Base-by-base conservation (phyloP, 2,113 vertebrate genomes). In the Taurulus bubalis region DNA sequence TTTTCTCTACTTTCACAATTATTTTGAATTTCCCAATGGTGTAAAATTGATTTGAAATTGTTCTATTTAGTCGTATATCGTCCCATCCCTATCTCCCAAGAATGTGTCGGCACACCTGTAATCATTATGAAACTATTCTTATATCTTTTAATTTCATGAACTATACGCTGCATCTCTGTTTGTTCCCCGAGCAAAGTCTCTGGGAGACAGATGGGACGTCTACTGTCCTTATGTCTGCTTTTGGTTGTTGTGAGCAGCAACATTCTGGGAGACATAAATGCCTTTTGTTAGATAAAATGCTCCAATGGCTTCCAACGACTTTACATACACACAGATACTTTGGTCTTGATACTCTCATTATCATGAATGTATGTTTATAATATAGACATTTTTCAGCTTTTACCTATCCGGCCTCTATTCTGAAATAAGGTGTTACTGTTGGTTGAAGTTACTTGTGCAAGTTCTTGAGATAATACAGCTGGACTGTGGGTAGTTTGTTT, bases 401-500 rank as follows among this genome's bases (percentile, higher is more conserved):
- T 38, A 47, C 24, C 30, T 24, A 18, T 30, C 2, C 28, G 38
- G 16, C 20, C 16, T 58, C 45, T n/a, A 22, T 55, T 68, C 26
- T 73, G 34, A 68, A 55, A 26, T 34, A 5, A 55, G 14, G 40
- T 64, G 65, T 60, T 65, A 36, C 60, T 63, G 16, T 30, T 42
- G 20, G 38, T 88, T 80, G 11, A 51, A 60, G 55, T 71, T 68
- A 30, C 51, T 53, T 3, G 8, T 3, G 51, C 20, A 55, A 28
- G 42, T 63, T 62, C 24, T 24, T 78, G 32, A 60, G 68, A 77
- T 66, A 71, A 72, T 53, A 51, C 45, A 82, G 8, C 73, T 80
- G 77, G 62, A 71, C 36, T 64, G 71, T 77, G 32, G 81, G 64
- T 0, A 62, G 65, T 86, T 85, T 79, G 68, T 82, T 55, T 28